A percentile compares a stretch with the other conserved stretches of the same genome.
These are phyloP conservation scores for Marronus borbonicus DNA, from an alignment of 2,888 invertebrate species.

Conservation along the genomic window DNA sequence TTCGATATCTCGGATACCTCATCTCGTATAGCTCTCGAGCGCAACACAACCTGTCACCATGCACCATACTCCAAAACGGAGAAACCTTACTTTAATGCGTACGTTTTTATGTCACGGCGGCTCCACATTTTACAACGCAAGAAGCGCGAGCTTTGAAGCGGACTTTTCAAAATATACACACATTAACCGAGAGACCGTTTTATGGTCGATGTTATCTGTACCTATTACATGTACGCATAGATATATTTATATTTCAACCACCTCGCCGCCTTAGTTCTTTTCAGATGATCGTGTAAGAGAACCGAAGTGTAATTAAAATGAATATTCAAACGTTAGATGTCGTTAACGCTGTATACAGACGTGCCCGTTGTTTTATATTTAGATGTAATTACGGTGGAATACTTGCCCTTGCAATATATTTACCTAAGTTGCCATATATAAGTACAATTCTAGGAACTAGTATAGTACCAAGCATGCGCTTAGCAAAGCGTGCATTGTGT, in stretches of 20 bases:
- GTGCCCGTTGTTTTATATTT: slow-evolving; percentile 42
- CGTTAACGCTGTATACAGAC: slow-evolving; percentile 15
- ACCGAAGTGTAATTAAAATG: slow-evolving; percentile 32
- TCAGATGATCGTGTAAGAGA: slow-evolving; percentile 20
- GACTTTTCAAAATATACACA: slow-evolving; percentile 36
- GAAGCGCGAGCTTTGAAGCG: slow-evolving; percentile 32
- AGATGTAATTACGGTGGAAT: slow-evolving; percentile 29
- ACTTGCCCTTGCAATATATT: slow-evolving; percentile 8
- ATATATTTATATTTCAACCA: slow-evolving; percentile 41
- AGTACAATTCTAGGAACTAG: not conserved
- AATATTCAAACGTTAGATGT: slow-evolving; percentile 45
- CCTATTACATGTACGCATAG: slow-evolving; percentile 39
- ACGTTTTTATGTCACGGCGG: slow-evolving; percentile 44
- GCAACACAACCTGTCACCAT: slow-evolving; percentile 29
- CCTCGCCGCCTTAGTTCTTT: slow-evolving; percentile 20
- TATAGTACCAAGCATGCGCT: not conserved
- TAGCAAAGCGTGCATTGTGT: not conserved
- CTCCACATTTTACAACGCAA: slow-evolving; percentile 33
- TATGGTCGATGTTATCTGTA: slow-evolving; percentile 43
- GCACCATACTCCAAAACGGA: slow-evolving; percentile 2
- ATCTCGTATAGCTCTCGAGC: slow-evolving; percentile 19
- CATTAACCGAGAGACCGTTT: slow-evolving; percentile 43
- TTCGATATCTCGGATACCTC: slow-evolving; percentile 31
- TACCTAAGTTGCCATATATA: not conserved
- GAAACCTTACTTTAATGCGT: slow-evolving; percentile 33